Evolutionary conservation across 2,113 vertebrate genomes (phyloP), one percentile per base, ranked within the genome.

Genomic region (Pongo abelii): DNA sequence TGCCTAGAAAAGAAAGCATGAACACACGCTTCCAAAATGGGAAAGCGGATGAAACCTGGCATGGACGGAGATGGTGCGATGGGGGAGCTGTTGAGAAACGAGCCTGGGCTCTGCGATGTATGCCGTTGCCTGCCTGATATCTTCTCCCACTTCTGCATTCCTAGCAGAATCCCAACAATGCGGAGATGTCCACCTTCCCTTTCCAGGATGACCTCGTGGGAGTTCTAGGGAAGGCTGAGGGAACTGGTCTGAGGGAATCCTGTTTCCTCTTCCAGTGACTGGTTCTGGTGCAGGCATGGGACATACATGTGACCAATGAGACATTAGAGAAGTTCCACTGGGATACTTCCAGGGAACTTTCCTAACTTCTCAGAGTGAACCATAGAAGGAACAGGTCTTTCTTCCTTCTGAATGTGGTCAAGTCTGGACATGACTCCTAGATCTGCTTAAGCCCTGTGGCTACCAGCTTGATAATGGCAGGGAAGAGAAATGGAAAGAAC

Each of bases 61-160:
- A 0, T 32, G 25, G 8, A 5, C 30, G 14, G 55, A 55, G 40
- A 69, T 17, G 4, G 5, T 6, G 2, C 10, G 13, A 48, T 6
- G 30, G 23, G 35, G 13, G n/a, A 25, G 50, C 16, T 57, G 32
- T 3, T 14, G 32, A 69, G 50, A 70, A 30, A 77, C 7, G 17
- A 50, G n/a, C 23, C 61, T 6, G 40, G 38, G 14, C 55, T 84
- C 50, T n/a, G 22, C 3, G 30, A 32, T 0, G 16, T 25, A 12
- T 1, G 1, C 9, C 2, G 12, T 4, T 2, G 1, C 35, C 75
- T n/a, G 3, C 61, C 40, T 3, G 5, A 48, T 5, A 8, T n/a
- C 70, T 48, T 25, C 8, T 46, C 40, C 17, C 22, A 2, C 4
- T 13, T 32, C 55, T 25, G 5, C 40, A 18, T 38, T 43, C 35